Evolutionary conservation across 2,113 vertebrate genomes (phyloP).

Genomic region (Apodemus sylvaticus): DNA sequence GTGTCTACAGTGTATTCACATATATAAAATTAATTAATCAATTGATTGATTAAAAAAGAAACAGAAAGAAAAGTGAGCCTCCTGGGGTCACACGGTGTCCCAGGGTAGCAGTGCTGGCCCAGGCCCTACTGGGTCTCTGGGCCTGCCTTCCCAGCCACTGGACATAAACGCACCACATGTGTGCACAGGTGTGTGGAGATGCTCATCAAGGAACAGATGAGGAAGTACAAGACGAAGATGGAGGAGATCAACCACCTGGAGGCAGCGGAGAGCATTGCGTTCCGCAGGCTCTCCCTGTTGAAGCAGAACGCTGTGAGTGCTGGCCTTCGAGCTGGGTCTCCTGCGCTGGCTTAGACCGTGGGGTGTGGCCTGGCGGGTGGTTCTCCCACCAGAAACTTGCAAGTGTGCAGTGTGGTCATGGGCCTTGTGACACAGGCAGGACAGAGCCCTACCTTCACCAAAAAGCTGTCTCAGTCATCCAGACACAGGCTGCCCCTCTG

Average conservation of each 20-base stretch:
- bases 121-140: too few species aligned
- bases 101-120: neutral
- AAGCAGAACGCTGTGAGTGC: conserved; percentile 91
- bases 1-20: too few species aligned
- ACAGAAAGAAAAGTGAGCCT: neutral
- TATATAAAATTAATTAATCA: too few species aligned
- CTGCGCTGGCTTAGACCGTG: neutral
- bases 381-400: neutral
- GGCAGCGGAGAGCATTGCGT: conserved; percentile 92
- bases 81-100: neutral
- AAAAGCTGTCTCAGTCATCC: neutral
- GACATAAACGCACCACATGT: neutral
- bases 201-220: conserved; percentile 96
- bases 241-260: conserved; percentile 97
- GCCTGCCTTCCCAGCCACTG: neutral
- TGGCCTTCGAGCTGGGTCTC: neutral
- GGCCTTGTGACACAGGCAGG: fast-evolving
- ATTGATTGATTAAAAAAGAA: neutral
- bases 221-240: conserved; percentile 96
- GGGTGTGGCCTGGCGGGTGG: neutral
- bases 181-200: conserved; percentile 94
- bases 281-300: conserved; percentile 93
- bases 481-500: neutral
- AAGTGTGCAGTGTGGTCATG: neutral
- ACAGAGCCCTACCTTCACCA: neutral